Base-by-base conservation (phyloP, 1,140 invertebrate genomes). In the Leptoteleia sp. region DNA sequence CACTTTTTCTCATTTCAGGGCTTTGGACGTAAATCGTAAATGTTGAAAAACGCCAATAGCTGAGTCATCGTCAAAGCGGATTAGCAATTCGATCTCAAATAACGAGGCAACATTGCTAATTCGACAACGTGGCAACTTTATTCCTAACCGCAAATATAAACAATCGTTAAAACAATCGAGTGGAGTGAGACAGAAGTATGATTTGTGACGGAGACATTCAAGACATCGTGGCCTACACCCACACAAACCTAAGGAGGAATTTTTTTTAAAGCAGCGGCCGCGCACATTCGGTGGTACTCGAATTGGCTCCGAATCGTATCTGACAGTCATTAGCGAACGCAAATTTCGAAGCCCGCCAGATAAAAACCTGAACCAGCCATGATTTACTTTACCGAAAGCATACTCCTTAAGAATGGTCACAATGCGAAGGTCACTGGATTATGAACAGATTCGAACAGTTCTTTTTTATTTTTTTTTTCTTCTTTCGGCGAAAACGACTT, bases 371-470 rank as follows among this genome's bases (percentile, higher is more conserved):
- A 77, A 83, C 79, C 82, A 72, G 73, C 75, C 82, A 76, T 81
- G 84, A 83, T 79, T 84, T 84, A 83, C 81, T 83, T 85, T 81
- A 82, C 76, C 76, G 70, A 64, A 77, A 54, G 76, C 81, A 81
- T 82, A 84, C 82, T 82, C 76, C 71, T 75, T 79, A 79, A 81
- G 84, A 87, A 87, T 82, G 86, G 77, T 76, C 78, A 80, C 85
- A 86, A 87, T 85, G 84, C 82, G 85, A 87, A 87, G 86, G 85
- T 83, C 84, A 79, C 75, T 64, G 61, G 84, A 87, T 87, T 87
- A 87, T 84, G 81, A 83, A 81, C 65, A 77, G 77, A 81, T 80
- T 78, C 54, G 31, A 52, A 13, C 17, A n/a, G n/a, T n/a, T n/a
- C n/a, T n/a, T n/a, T n/a, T n/a, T n/a, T n/a, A n/a, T n/a, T n/a